Conservation (phyloP, 1,140 invertebrate genomes). For the Papilio xuthus region DNA sequence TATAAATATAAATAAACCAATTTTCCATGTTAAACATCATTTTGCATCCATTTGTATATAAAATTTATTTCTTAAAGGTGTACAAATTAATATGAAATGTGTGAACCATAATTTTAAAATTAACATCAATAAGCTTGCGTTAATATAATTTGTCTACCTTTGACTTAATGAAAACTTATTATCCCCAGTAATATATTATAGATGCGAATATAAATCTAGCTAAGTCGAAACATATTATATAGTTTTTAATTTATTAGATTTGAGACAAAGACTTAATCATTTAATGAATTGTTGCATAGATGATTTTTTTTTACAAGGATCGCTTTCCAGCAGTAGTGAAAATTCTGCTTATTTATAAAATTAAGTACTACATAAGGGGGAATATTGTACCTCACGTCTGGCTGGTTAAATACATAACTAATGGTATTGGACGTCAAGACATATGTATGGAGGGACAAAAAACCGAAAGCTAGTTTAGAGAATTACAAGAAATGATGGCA, state of each 20-base stretch:
- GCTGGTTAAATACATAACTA: neutral
- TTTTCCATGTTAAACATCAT: neutral
- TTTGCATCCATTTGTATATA: conserved; percentile 1
- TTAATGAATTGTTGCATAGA: no score
- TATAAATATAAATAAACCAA: no score
- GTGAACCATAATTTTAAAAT: neutral
- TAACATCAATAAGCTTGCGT: neutral
- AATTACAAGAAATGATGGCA: conserved; percentile 39
- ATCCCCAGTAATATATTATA: neutral
- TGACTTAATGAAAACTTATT: conserved; percentile 1
- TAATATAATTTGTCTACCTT: neutral
- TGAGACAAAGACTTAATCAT: no score
- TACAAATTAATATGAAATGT: neutral
- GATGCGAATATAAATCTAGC: neutral
- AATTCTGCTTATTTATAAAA: neutral
- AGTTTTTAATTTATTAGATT: no score
- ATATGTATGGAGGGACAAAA: neutral
- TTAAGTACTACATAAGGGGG: neutral
- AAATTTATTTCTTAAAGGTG: neutral
- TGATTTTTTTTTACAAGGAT: no score
- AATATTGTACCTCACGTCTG: neutral
- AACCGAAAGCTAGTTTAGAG: conserved; percentile 13
- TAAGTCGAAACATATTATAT: no score
- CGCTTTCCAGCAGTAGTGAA: no score
- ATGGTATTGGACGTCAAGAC: neutral